Conservation (phyloP, 2,797 vertebrate species). For the Scolopax rusticola region DNA sequence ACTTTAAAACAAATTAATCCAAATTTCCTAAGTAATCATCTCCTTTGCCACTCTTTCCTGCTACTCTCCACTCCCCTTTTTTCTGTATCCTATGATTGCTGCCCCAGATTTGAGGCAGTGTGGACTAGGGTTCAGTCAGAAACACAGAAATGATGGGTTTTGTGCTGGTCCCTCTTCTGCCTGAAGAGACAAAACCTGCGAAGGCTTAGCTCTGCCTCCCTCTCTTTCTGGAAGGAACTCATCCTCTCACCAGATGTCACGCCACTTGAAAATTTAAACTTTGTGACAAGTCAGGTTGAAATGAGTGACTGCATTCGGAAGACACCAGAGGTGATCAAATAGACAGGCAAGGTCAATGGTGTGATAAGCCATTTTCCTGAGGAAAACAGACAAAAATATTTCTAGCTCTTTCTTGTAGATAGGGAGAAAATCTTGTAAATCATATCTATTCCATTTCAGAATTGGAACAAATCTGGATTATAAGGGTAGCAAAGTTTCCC, state of each 20-base stretch:
- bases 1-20: neutral
- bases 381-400: neutral
- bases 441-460: neutral
- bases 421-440: neutral
- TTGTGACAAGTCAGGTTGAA: neutral
- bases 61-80: neutral
- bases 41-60: neutral
- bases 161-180: neutral
- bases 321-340: neutral
- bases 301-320: neutral
- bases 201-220: neutral
- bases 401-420: neutral
- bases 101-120: neutral
- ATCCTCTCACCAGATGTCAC: neutral
- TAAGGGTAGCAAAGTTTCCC: neutral
- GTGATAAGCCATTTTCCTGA: neutral
- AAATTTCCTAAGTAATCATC: neutral
- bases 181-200: neutral
- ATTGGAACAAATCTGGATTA: neutral
- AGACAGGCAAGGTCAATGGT: neutral
- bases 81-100: neutral
- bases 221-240: neutral
- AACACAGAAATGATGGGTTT: neutral
- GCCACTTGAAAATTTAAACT: neutral
- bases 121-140: fast-evolving